Percentiles rank a stretch among this genome's conserved stretches.
Conservation (phyloP, 2,888 invertebrate genomes). For the Buathra laborator region DNA sequence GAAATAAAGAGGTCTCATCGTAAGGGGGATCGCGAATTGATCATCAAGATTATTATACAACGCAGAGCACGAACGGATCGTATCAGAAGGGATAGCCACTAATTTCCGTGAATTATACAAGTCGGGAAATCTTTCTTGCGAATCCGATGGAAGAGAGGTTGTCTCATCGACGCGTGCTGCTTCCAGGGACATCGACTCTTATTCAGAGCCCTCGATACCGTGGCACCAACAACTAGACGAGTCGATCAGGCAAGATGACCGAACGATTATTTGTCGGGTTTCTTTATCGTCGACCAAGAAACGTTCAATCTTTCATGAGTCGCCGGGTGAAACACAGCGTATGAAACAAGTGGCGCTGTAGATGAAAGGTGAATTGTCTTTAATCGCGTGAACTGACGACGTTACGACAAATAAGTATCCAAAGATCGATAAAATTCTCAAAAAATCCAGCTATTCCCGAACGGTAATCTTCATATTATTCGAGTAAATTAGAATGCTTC, state of each 20-base stretch:
- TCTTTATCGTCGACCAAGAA: slow-evolving; percentile 50
- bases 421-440: slow-evolving; percentile 1
- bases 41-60: slow-evolving; percentile 39
- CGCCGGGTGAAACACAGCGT: slow-evolving; percentile 13
- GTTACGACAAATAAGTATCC: slow-evolving; percentile 2
- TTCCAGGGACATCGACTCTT: slow-evolving; percentile 15
- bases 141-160: slow-evolving; percentile 1
- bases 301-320: slow-evolving; percentile 67
- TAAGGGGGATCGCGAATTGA: slow-evolving; percentile 11
- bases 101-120: slow-evolving; percentile 65
- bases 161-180: slow-evolving; percentile 14
- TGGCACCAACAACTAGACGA: slow-evolving; percentile 3
- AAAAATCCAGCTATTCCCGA: not conserved
- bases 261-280: slow-evolving; percentile 39
- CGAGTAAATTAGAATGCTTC: not conserved
- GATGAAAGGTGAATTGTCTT: slow-evolving; percentile 31
- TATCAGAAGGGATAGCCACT: slow-evolving; percentile 49
- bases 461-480: not conserved
- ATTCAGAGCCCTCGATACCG: slow-evolving; percentile 10
- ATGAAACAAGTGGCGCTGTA: slow-evolving; percentile 8
- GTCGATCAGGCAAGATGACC: slow-evolving; percentile 33
- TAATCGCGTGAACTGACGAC: slow-evolving; percentile 9
- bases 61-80: slow-evolving; percentile 47
- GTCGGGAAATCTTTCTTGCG: slow-evolving; percentile 58
- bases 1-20: slow-evolving; percentile 38